Evolutionary conservation across 1,140 invertebrate genomes (phyloP).

Genomic region (Portunus trituberculatus): DNA sequence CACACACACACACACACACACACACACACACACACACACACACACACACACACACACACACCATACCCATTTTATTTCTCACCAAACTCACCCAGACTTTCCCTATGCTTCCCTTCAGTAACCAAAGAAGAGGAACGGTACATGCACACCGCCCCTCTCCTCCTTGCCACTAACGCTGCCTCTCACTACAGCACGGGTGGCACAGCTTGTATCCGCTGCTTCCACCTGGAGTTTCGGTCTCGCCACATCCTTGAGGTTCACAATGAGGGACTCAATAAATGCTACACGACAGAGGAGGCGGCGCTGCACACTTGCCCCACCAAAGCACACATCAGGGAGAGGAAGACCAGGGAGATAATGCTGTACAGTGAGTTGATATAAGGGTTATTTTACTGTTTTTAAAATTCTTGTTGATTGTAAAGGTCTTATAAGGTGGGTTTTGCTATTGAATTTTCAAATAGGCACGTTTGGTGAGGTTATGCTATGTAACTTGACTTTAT

Average conservation of each 20-base stretch:
- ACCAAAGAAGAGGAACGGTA: too few species aligned
- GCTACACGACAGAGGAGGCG: slow-evolving; percentile 84
- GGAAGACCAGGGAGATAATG: slow-evolving; percentile 81
- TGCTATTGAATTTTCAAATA: too few species aligned
- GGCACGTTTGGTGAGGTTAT: too few species aligned
- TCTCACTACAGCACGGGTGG: slow-evolving; percentile 79
- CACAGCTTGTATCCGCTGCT: slow-evolving; percentile 84
- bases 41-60: too few species aligned
- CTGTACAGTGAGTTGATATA: slow-evolving; percentile 82
- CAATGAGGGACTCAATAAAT: slow-evolving; percentile 84
- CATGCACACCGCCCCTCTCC: too few species aligned
- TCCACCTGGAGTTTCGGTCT: slow-evolving; percentile 84
- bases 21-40: neutral
- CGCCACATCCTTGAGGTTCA: slow-evolving; percentile 86
- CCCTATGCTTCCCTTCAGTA: too few species aligned
- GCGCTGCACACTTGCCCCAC: slow-evolving; percentile 84
- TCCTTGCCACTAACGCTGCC: neutral
- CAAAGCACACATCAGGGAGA: slow-evolving; percentile 80
- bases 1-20: neutral
- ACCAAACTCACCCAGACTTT: too few species aligned
- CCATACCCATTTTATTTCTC: too few species aligned
- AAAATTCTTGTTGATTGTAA: neutral
- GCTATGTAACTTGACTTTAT: too few species aligned
- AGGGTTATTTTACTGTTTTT: neutral
- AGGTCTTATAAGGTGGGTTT: too few species aligned